Conservation (phyloP, 1,140 invertebrate species). For the Microvelia longipes region DNA sequence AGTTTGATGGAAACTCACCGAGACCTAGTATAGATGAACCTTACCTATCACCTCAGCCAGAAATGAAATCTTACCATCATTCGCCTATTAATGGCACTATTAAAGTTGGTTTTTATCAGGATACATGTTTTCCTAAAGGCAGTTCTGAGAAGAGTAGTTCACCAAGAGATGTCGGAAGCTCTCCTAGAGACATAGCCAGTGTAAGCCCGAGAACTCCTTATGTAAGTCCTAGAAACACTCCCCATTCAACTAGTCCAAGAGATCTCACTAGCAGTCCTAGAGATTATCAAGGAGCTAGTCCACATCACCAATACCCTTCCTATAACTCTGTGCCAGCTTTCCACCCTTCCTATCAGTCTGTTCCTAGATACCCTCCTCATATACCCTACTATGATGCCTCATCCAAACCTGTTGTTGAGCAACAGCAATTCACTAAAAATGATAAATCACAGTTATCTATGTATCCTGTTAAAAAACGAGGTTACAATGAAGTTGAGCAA, state of each 20-base stretch:
- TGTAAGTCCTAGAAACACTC: constrained; percentile 19
- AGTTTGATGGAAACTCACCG: constrained; percentile 42
- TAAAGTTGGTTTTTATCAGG: constrained; percentile 61
- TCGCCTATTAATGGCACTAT: constrained; percentile 51
- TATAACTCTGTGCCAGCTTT: constrained; percentile 1
- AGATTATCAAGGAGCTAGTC: constrained; percentile 6
- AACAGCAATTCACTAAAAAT: constrained; percentile 14
- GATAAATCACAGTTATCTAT: constrained; percentile 4
- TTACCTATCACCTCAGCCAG: constrained; percentile 45
- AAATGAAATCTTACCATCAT: constrained; percentile 44
- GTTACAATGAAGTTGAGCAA: constrained; percentile 36
- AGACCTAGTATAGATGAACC: constrained; percentile 44
- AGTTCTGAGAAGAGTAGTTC: constrained; percentile 51
- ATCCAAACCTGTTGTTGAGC: neutral
- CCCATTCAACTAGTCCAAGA: constrained; percentile 8
- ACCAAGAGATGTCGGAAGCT: constrained; percentile 22
- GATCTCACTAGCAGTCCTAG: constrained; percentile 7
- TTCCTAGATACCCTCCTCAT: constrained; percentile 1
- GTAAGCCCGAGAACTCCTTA: constrained; percentile 17
- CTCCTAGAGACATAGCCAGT: constrained; percentile 21
- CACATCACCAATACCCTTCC: neutral
- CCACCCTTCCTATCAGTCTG: neutral
- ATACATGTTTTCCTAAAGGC: constrained; percentile 48
- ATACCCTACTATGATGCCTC: neutral
- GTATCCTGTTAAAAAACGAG: constrained; percentile 40